These are phyloP conservation scores for Oscheius onirici DNA, from an alignment of 2,888 invertebrate species.

Conservation along the genomic window DNA sequence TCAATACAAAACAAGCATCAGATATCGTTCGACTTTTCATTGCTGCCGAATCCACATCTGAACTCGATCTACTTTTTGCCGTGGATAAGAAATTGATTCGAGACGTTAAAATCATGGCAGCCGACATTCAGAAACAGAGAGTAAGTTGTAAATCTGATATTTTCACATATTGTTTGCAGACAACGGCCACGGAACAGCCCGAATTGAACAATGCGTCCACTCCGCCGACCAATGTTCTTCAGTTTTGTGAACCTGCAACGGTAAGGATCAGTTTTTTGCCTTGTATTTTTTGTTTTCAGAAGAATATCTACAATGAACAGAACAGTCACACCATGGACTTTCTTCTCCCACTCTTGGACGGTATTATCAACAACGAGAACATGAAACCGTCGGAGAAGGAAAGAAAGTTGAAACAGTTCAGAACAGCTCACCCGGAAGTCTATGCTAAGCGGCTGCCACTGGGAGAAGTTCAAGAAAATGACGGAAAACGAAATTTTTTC, in stretches of 20 bases:
- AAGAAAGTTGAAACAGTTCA: slow-evolving; percentile 30
- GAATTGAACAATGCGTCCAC: slow-evolving; percentile 24
- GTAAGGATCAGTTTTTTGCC: no score
- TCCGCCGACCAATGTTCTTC: slow-evolving; percentile 24
- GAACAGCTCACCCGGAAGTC: slow-evolving; percentile 28
- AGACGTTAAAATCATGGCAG: neutral
- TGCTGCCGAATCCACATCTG: neutral
- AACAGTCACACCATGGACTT: neutral
- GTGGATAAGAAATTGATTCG: slow-evolving; percentile 21
- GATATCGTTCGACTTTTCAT: slow-evolving; percentile 13
- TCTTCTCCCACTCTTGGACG: slow-evolving; percentile 26
- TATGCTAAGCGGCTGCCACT: slow-evolving; percentile 27
- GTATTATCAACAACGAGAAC: slow-evolving; percentile 18
- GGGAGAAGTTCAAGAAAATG: slow-evolving; percentile 1
- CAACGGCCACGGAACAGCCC: slow-evolving; percentile 3
- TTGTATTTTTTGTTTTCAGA: neutral
- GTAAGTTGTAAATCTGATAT: neutral
- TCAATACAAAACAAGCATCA: slow-evolving; percentile 8
- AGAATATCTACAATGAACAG: slow-evolving; percentile 19
- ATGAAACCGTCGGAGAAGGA: slow-evolving; percentile 31
- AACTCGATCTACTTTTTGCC: neutral
- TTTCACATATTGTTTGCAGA: neutral
- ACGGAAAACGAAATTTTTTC: neutral
- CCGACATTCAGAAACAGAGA: slow-evolving; percentile 2
- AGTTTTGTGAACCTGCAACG: slow-evolving; percentile 22